Percentiles rank a stretch among this genome's conserved stretches.
Evolutionary conservation across 2,797 vertebrate genomes (phyloP).

Genomic region (Lepilemur ruficaudatus): DNA sequence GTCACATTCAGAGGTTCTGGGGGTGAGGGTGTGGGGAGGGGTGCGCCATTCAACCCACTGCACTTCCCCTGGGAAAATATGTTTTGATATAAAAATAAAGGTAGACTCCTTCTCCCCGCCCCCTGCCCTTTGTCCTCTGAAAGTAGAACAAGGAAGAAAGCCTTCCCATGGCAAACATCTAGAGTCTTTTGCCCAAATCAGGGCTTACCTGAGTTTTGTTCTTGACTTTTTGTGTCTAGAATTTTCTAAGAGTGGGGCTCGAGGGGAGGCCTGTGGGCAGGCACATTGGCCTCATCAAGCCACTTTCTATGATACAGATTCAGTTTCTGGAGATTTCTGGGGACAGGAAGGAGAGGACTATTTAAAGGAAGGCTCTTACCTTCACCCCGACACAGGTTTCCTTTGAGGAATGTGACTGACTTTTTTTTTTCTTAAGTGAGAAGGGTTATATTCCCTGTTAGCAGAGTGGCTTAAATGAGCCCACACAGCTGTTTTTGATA

Average conservation of each 20-base stretch:
- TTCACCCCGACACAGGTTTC: not conserved
- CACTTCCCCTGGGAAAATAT: not conserved
- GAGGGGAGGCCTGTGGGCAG: no score
- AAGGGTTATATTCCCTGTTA: not conserved
- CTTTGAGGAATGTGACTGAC: not conserved
- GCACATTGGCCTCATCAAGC: not conserved
- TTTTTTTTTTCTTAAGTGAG: not conserved
- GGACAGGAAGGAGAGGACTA: no score
- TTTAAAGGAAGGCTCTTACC: not conserved
- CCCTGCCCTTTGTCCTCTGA: not conserved
- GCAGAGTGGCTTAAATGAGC: not conserved
- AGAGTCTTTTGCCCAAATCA: not conserved
- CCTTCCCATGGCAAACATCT: not conserved
- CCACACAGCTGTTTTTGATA: not conserved
- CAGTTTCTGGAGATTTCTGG: not conserved
- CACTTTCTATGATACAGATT: not conserved
- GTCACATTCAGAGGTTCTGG: not conserved
- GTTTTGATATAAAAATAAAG: not conserved
- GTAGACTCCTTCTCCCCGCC: accelerated
- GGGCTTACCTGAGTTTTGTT: not conserved
- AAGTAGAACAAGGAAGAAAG: not conserved
- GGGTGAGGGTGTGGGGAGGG: not conserved
- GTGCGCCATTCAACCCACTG: not conserved
- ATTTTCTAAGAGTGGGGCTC: not conserved
- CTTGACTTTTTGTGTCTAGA: no score